These are phyloP conservation scores for Calidris pugnax DNA, from an alignment of 2,113 vertebrate species.

Conservation along the genomic window DNA sequence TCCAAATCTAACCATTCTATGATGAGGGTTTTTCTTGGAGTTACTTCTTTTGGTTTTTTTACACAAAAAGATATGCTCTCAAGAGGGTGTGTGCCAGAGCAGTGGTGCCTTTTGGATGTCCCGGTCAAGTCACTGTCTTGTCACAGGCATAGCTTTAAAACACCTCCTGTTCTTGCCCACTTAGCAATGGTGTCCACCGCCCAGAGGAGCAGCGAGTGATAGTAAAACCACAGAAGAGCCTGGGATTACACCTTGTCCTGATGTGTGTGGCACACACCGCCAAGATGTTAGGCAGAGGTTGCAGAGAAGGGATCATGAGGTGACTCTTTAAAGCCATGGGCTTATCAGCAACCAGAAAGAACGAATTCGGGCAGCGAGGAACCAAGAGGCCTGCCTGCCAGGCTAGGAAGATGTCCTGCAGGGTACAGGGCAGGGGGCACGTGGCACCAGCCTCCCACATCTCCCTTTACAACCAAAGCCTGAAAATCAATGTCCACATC, in stretches of 20 bases:
- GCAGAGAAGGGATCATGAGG: background rate
- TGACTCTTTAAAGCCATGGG: background rate
- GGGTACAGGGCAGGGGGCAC: background rate
- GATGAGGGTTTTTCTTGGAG: background rate
- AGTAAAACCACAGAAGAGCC: background rate
- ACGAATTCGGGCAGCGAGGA: background rate
- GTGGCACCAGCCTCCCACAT: rapidly evolving
- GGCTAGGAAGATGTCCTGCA: too few relatives aligned
- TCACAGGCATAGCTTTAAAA: background rate
- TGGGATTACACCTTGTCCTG: background rate
- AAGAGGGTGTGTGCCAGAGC: background rate
- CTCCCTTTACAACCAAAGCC: background rate
- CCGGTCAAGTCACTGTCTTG: background rate
- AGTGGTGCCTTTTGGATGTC: background rate
- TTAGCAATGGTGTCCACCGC: too few relatives aligned
- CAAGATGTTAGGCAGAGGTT: background rate
- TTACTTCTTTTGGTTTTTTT: background rate
- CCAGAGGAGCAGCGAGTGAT: background rate
- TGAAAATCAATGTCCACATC: rapidly evolving
- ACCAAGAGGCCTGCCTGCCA: background rate
- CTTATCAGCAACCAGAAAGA: background rate
- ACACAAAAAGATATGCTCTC: background rate
- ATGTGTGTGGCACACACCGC: rapidly evolving
- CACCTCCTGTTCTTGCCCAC: background rate
- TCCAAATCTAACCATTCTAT: too few relatives aligned